These are phyloP conservation scores for Fragum fragum DNA, from an alignment of 2,888 invertebrate species.

Conservation along the genomic window DNA sequence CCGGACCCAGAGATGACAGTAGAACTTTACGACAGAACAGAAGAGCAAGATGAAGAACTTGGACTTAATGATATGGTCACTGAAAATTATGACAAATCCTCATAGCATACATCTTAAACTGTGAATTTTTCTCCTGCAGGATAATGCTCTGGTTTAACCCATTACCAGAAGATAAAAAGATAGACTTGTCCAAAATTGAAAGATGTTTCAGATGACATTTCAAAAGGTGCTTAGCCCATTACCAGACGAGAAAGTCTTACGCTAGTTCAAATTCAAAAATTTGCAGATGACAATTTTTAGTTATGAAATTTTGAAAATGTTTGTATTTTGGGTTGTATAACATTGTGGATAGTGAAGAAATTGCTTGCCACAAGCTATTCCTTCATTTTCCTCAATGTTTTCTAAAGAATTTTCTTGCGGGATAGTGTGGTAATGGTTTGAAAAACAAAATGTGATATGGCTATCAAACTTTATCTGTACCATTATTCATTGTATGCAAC, in stretches of 20 bases:
- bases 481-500: no score
- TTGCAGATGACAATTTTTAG: conserved; percentile 12
- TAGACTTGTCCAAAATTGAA: background rate
- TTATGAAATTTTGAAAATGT: no score
- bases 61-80: conserved; percentile 98
- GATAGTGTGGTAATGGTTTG: no score
- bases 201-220: background rate
- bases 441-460: no score
- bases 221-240: background rate
- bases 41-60: conserved; percentile 97
- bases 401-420: no score
- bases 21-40: conserved; percentile 93
- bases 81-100: conserved; percentile 90
- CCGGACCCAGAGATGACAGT: conserved; percentile 90
- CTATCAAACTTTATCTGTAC: no score
- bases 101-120: conserved; percentile 16
- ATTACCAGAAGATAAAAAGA: background rate
- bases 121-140: background rate
- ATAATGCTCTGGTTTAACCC: background rate
- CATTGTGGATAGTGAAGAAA: no score
- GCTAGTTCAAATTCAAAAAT: background rate
- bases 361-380: no score
- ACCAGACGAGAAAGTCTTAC: background rate
- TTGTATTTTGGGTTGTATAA: no score
- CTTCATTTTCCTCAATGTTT: no score